Conservation (phyloP, 2,888 invertebrate genomes). For the Hirtodrosophila duncani region DNA sequence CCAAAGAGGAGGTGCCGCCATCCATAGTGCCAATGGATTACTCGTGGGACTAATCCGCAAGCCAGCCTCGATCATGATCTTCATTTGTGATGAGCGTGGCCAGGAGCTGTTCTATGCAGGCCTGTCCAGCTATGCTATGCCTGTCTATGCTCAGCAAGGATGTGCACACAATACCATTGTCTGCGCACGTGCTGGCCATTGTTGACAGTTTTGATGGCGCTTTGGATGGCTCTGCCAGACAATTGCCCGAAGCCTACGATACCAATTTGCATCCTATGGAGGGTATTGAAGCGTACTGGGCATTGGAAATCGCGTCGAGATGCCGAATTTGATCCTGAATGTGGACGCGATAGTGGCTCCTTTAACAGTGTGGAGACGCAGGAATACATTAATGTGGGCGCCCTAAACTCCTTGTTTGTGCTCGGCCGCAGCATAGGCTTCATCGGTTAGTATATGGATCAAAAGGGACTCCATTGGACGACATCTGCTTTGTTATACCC, state of each 20-base stretch:
- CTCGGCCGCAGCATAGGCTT: constrained; percentile 98
- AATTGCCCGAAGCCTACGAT: constrained; percentile 98
- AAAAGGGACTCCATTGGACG: constrained; percentile 99
- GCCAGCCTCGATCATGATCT: constrained; percentile 99
- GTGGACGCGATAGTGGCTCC: constrained; percentile 97
- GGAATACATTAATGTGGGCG: constrained; percentile 97
- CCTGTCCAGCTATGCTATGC: constrained; percentile 90
- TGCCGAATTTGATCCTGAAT: constrained; percentile 99
- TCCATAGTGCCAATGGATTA: constrained; percentile 99
- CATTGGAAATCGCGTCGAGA: constrained; percentile 97
- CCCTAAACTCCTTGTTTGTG: constrained; percentile 98
- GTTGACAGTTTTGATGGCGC: constrained; percentile 99
- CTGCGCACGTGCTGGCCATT: constrained; percentile 98
- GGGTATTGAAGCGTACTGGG: constrained; percentile 99
- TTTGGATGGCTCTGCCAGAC: constrained; percentile 96
- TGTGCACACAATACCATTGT: constrained; percentile 99
- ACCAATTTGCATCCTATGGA: constrained; percentile 96
- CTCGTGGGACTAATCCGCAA: constrained; percentile 98
- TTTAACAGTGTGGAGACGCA: constrained; percentile 98
- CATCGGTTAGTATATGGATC: constrained; percentile 99
- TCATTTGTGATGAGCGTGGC: constrained; percentile 99
- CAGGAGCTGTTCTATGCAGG: constrained; percentile 98
- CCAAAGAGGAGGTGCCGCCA: constrained; percentile 94
- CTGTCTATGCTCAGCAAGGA: constrained; percentile 95
- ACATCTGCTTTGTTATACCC: constrained; percentile 84